Conservation (phyloP, 2,113 vertebrate genomes). For the Catharus minimus region DNA sequence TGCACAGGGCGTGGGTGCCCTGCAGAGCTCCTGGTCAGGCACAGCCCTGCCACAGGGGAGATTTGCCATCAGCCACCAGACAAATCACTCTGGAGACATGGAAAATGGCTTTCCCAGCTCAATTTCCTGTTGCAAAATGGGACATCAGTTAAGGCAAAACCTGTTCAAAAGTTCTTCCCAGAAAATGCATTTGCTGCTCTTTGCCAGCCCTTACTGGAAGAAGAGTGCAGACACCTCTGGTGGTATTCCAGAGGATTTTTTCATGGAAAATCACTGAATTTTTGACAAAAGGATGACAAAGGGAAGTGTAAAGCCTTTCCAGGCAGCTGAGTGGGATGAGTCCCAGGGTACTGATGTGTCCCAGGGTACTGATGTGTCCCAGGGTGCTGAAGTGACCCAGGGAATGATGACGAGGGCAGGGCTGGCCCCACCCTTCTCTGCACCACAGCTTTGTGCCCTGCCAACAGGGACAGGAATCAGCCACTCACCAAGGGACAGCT, state of each 20-base stretch:
- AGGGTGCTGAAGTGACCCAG: too few relatives aligned
- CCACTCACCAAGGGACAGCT: background rate
- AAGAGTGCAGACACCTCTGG: background rate
- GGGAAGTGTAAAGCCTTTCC: background rate
- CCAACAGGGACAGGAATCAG: background rate
- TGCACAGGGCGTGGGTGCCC: background rate
- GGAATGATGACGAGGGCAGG: background rate
- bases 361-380: background rate
- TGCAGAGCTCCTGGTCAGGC: background rate
- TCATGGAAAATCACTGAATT: background rate
- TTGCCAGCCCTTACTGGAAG: background rate
- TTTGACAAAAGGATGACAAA: background rate
- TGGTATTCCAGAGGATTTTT: background rate
- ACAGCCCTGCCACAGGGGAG: rapidly evolving
- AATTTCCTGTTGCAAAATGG: background rate
- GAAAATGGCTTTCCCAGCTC: background rate
- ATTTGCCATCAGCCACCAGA: background rate
- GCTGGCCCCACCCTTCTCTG: rapidly evolving
- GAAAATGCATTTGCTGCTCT: background rate
- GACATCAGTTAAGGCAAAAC: background rate
- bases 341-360: background rate
- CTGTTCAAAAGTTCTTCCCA: background rate
- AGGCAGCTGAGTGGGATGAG: background rate
- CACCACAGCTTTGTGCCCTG: background rate
- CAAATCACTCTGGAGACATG: background rate